phyloP scores from a whole-genome alignment of 1,140 invertebrate genomes.

The Globodera ellingtonae region DNA sequence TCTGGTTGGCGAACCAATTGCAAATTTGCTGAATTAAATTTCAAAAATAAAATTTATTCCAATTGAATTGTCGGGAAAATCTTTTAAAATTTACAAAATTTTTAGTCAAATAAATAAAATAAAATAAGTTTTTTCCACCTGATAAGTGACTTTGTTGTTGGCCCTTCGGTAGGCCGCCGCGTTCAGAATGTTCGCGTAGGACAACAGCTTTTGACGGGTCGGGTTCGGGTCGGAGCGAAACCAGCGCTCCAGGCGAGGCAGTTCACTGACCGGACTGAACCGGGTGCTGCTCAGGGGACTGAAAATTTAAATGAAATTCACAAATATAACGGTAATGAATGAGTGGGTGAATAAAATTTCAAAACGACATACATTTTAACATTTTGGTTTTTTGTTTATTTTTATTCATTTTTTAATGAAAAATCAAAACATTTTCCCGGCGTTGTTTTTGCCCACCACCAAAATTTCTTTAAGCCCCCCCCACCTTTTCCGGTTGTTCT shows the following conservation, averaged over 20 bases:
- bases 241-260: slow-evolving; percentile 63
- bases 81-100: too few species aligned
- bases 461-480: background rate
- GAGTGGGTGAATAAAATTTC: too few species aligned
- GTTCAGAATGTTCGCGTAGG: slow-evolving; percentile 60
- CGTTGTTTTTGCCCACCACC: background rate
- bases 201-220: slow-evolving; percentile 48
- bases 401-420: slow-evolving; percentile 2
- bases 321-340: too few species aligned
- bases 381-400: background rate
- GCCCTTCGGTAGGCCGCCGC: slow-evolving; percentile 45
- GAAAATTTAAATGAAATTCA: slow-evolving; percentile 28
- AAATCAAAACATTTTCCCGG: slow-evolving; percentile 1
- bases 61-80: too few species aligned
- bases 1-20: slow-evolving; percentile 61
- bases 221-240: slow-evolving; percentile 62
- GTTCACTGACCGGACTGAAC: slow-evolving; percentile 57
- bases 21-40: slow-evolving; percentile 57
- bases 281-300: slow-evolving; percentile 53
- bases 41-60: background rate
- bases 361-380: too few species aligned
- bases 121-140: slow-evolving; percentile 5
- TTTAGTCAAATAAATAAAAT: too few species aligned
- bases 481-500: slow-evolving; percentile 43
- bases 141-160: slow-evolving; percentile 55